Base-by-base conservation (phyloP, 2,113 vertebrate species). In the Cnemophilus loriae region DNA sequence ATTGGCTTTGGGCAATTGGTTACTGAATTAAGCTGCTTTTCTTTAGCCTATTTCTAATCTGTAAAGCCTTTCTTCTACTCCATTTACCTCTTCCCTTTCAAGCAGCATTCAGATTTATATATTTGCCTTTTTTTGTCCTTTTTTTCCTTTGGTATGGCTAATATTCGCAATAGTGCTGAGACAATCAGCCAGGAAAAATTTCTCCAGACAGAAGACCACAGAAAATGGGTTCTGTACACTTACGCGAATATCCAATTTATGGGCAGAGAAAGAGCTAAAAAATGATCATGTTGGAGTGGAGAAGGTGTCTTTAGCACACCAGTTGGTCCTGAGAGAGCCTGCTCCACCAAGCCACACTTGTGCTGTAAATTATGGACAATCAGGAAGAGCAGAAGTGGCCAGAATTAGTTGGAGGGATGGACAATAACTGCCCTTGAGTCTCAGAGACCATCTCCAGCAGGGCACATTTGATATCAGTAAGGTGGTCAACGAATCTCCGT, bases 1-100 rank as follows among this genome's bases (percentile, higher is more conserved):
- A 93, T 1, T 41, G 39, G 21, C 84, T 93, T 83, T 76, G 46
- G 63, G 74, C 57, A 80, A 53, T 57, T 33, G 41, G 44, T 91
- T 89, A 73, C 67, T 50, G 77, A 82, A 91, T 89, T 89, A 95
- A 84, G 70, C 67, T 85, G 42, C 57, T 85, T 93, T 91, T 69
- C 61, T 80, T 87, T 37, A 89, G 57, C 78, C 24, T 37, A 17
- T 79, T 95, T 91, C 77, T 85, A 21, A 50, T 65, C 46, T 65
- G 10, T 69, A 74, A 93, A 85, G 47, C 1, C 1, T 64, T 92
- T 70, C 56, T 87, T 87, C 87, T 91, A 33, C 61, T 76, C 85
- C 41, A 60, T 82, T 91, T 76, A 73, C 20, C 16, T 69, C 41
- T 64, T 79, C 15, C 20, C 39, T 81, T 77, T 73, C 63, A 73